Evolutionary conservation across 2,888 invertebrate species (phyloP).

Genomic region (Cybosia mesomella): DNA sequence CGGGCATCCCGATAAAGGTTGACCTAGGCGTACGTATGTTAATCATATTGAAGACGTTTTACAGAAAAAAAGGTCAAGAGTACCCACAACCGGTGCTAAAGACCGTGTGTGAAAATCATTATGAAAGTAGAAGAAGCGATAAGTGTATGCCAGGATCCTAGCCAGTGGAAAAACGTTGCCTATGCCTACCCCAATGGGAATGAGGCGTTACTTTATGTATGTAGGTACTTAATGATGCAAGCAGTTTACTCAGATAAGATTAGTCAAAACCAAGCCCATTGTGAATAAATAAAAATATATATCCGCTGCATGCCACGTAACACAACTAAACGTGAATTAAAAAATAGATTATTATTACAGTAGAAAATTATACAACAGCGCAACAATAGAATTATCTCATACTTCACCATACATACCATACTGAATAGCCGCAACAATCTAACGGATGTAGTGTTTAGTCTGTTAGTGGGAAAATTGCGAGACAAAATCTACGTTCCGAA

Average conservation of each 20-base stretch:
- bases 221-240: no score
- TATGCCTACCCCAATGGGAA: no score
- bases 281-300: neutral
- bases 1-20: no score
- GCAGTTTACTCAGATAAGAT: neutral
- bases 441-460: constrained; percentile 25
- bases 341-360: constrained; percentile 34
- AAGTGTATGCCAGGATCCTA: no score
- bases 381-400: constrained; percentile 49
- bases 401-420: constrained; percentile 12
- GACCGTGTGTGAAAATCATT: no score
- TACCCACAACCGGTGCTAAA: no score
- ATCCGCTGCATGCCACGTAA: constrained; percentile 18
- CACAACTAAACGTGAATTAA: constrained; percentile 26
- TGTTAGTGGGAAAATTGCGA: constrained; percentile 31
- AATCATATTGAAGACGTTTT: no score
- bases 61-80: no score
- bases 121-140: no score
- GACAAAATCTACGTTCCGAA: constrained; percentile 19
- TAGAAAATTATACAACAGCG: constrained; percentile 43
- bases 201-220: no score
- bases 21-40: no score
- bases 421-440: constrained; percentile 21
- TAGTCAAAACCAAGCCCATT: constrained; percentile 6
- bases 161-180: no score